Base-by-base conservation (phyloP, 2,113 vertebrate species). In the Planiliza haematocheilus region DNA sequence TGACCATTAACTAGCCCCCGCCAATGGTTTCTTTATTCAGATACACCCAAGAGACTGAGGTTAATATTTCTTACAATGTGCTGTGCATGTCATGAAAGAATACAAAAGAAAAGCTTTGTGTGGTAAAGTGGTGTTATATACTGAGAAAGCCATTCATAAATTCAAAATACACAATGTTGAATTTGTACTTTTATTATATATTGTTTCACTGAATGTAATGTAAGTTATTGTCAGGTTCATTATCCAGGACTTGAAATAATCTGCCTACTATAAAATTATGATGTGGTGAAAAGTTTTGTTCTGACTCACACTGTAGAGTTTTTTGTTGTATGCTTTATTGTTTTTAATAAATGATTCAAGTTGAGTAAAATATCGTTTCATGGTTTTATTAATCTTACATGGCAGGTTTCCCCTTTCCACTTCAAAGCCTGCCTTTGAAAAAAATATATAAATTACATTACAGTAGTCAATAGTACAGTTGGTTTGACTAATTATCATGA, bases 261-360 rank as follows among this genome's bases (percentile, higher is more conserved):
- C 17, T 53, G 4, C 46, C 56, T 37, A n/a, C 10, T 37, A 41
- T 5, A 20, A 7, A 1, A 57, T 58, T 14, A 70, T 34, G 17
- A 42, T 38, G 14, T 51, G 56, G 38, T 46, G 30, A 55, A 52
- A 17, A 17, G 18, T 56, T 7, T 63, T 7, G 58, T 24, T 79
- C 14, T 71, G 24, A n/a, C 16, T 74, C n/a, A 39, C 24, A 1
- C 16, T 2, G 18, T 43, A 16, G 14, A 53, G 10, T 46, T 7
- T 2, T 60, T 74, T 81, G n/a, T 79, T 88, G 10, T 82, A 77
- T 64, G n/a, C 10, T 77, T n/a, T 46, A 9, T 52, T 80, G 11
- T 84, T 85, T 84, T 83, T 45, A 85, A 86, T 78, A 90, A 89
- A 90, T 63, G 5, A 77, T 48, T 78, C 5, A 80, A 64, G n/a